phyloP scores from a whole-genome alignment of 2,888 invertebrate genomes.

The Priocnemis perturbator region DNA sequence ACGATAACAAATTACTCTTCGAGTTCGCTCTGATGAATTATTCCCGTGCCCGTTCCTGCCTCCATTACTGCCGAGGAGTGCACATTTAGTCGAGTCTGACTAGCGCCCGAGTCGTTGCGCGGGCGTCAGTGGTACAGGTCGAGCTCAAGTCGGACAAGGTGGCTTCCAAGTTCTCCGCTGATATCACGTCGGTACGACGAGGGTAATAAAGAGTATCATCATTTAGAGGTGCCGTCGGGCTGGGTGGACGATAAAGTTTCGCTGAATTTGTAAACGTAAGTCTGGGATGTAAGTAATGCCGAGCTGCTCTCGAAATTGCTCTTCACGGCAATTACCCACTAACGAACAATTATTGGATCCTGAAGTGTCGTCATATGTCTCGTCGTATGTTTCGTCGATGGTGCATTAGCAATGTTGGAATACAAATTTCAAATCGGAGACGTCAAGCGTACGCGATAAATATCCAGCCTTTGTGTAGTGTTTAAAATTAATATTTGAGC shows the following conservation, averaged over 20 bases:
- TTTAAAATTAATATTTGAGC: too few species aligned
- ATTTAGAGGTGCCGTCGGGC: background rate
- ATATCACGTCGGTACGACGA: slow-evolving; percentile 1
- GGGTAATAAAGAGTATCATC: slow-evolving; percentile 6
- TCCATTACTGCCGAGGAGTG: too few species aligned
- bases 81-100: background rate
- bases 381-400: background rate
- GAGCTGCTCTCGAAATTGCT: too few species aligned
- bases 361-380: background rate
- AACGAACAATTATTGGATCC: background rate
- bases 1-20: too few species aligned
- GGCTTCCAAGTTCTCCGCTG: background rate
- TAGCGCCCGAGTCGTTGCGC: background rate
- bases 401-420: too few species aligned
- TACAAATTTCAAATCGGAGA: too few species aligned
- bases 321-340: background rate
- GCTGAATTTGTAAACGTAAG: slow-evolving; percentile 5
- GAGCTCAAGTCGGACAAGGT: slow-evolving; percentile 3
- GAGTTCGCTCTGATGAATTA: too few species aligned
- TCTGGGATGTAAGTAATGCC: background rate
- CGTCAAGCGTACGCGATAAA: too few species aligned
- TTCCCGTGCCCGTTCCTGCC: too few species aligned
- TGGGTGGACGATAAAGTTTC: background rate
- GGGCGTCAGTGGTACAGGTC: background rate
- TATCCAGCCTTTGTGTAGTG: too few species aligned